phyloP scores from a whole-genome alignment of 2,113 vertebrate genomes.

The Oceanodroma tethys region DNA sequence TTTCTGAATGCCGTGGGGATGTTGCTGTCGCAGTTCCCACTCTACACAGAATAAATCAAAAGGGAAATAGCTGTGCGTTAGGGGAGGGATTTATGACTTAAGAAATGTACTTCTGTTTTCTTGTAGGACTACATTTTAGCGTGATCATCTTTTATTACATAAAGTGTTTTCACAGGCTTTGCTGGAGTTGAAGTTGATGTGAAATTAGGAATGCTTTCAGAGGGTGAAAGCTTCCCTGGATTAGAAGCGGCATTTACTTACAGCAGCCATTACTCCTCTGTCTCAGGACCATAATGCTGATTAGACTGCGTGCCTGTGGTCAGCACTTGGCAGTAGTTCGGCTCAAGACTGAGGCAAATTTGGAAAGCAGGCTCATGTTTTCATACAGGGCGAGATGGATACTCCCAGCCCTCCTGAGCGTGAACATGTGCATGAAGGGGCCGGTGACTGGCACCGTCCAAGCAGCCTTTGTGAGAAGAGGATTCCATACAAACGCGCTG shows the following conservation, averaged over 20 bases:
- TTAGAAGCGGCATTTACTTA: background rate
- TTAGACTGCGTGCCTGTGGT: constrained; percentile 13
- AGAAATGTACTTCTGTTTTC: background rate
- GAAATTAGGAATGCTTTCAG: background rate
- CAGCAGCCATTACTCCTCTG: background rate
- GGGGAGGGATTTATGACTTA: background rate
- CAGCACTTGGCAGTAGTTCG: background rate
- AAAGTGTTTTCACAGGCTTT: background rate
- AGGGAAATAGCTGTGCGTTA: background rate
- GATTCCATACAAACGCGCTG: background rate
- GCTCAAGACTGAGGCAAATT: background rate
- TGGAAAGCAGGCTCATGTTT: background rate
- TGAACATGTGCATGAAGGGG: background rate
- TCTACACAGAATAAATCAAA: background rate
- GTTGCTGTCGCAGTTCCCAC: background rate
- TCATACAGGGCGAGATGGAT: background rate
- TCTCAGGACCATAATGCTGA: background rate
- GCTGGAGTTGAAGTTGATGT: background rate
- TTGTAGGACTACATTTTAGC: background rate
- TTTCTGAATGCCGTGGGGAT: background rate
- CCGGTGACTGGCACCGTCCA: background rate
- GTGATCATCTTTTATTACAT: background rate
- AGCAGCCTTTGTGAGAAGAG: background rate
- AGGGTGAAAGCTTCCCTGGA: background rate
- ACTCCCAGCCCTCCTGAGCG: background rate